phyloP scores from a whole-genome alignment of 2,888 invertebrate genomes.

The Synergus umbraculus region DNA sequence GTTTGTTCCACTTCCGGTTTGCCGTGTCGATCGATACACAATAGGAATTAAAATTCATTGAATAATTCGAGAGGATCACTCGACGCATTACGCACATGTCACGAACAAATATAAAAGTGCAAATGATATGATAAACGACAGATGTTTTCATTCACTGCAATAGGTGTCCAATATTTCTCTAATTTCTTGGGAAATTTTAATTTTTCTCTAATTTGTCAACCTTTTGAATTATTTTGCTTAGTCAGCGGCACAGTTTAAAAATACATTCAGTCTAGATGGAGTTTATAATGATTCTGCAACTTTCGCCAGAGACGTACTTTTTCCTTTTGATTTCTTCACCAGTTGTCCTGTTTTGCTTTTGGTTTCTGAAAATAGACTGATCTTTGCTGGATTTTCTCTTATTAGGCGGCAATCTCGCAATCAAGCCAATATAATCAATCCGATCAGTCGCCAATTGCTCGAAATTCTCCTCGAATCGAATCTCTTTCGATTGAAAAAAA shows the following conservation, averaged over 20 bases:
- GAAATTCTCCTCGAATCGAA: background rate
- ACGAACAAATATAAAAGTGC: conserved; percentile 14
- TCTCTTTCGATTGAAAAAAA: background rate
- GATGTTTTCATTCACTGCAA: too few species aligned
- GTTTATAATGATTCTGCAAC: background rate
- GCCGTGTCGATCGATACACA: background rate
- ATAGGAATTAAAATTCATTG: conserved; percentile 37
- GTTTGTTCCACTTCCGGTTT: conserved; percentile 23
- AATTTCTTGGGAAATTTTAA: background rate
- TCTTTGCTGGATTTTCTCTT: conserved; percentile 36
- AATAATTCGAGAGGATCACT: conserved; percentile 19
- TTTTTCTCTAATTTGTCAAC: background rate
- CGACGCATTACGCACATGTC: conserved; percentile 12
- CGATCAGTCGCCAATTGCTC: conserved; percentile 25
- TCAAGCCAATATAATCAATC: background rate
- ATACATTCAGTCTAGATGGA: background rate
- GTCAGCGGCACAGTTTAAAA: background rate
- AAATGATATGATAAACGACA: conserved; percentile 2
- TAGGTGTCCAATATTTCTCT: too few species aligned
- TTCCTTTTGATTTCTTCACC: conserved; percentile 12
- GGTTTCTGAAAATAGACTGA: conserved; percentile 34
- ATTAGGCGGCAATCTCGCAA: conserved; percentile 29
- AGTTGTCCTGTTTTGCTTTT: conserved; percentile 19
- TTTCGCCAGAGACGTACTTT: conserved; percentile 15
- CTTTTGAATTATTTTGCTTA: background rate